Percentiles rank a stretch among this genome's conserved stretches.
phyloP scores from a whole-genome alignment of 2,113 vertebrate species.

The Siniperca chuatsi region DNA sequence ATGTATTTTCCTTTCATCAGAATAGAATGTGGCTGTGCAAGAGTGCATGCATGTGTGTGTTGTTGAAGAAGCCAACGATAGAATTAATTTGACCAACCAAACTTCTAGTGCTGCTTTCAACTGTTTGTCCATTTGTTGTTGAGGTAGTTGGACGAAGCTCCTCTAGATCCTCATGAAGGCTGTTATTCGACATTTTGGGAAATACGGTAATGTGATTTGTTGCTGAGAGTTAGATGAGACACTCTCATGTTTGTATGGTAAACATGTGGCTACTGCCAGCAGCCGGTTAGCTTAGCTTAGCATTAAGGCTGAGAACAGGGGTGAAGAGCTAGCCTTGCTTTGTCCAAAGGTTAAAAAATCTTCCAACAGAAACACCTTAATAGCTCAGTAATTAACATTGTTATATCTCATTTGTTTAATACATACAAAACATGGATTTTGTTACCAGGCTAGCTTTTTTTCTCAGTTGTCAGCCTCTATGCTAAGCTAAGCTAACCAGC shows the following conservation, averaged over 20 bases:
- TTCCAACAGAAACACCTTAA: no score
- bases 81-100: background rate
- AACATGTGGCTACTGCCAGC: background rate
- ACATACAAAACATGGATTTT: background rate
- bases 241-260: background rate
- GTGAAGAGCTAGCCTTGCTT: background rate
- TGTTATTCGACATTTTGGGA: background rate
- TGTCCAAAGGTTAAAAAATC: background rate
- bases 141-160: background rate
- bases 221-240: background rate
- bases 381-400: background rate
- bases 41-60: background rate
- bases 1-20: conserved; percentile 51
- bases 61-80: background rate
- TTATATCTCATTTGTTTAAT: background rate
- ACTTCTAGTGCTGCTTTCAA: background rate
- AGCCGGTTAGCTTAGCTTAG: background rate
- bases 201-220: background rate
- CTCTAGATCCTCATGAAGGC: background rate
- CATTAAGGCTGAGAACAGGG: background rate
- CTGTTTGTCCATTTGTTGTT: conserved; percentile 5
- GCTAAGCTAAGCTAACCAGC: background rate
- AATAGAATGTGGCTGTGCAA: background rate
- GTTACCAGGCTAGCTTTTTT: background rate
- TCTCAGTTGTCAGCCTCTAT: background rate